Evolutionary conservation across 2,797 vertebrate genomes (phyloP).

Genomic region (Macrochelys suwanniensis): DNA sequence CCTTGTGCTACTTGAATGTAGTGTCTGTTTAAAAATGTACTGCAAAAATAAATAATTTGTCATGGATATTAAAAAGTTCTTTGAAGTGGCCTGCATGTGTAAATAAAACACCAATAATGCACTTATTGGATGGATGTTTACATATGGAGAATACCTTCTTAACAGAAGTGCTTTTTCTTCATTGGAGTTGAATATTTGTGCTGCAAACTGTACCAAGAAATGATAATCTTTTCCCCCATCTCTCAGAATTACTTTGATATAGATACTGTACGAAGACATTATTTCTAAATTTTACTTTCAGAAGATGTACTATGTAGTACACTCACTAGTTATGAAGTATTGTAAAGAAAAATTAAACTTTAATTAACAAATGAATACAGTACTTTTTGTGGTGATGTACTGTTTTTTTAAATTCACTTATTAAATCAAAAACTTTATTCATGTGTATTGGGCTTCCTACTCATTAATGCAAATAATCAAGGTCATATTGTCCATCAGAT

Average conservation of each 20-base stretch:
- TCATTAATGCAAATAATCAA: background rate
- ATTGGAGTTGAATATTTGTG: conserved; percentile 32
- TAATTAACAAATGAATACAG: background rate
- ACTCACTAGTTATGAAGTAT: background rate
- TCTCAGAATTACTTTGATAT: conserved; percentile 27
- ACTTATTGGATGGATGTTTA: conserved; percentile 41
- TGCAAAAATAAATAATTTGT: background rate
- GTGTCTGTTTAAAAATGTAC: background rate
- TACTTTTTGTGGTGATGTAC: background rate
- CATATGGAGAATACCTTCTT: conserved; percentile 30
- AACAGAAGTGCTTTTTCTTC: background rate
- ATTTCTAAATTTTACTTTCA: background rate
- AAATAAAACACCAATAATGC: conserved; percentile 14
- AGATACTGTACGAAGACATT: background rate
- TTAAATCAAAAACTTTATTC: background rate
- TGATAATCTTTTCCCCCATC: conserved; percentile 31
- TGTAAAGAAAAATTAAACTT: background rate
- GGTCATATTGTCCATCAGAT: background rate
- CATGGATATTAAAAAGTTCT: background rate
- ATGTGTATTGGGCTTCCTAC: background rate
- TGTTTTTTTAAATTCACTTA: background rate
- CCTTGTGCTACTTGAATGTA: background rate
- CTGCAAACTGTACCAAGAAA: conserved; percentile 44
- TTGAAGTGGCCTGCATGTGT: background rate
- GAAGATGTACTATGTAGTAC: background rate